Evolutionary conservation across 2,888 invertebrate species (phyloP), one percentile per base, ranked within the genome.

Genomic region (Apeira syringaria): DNA sequence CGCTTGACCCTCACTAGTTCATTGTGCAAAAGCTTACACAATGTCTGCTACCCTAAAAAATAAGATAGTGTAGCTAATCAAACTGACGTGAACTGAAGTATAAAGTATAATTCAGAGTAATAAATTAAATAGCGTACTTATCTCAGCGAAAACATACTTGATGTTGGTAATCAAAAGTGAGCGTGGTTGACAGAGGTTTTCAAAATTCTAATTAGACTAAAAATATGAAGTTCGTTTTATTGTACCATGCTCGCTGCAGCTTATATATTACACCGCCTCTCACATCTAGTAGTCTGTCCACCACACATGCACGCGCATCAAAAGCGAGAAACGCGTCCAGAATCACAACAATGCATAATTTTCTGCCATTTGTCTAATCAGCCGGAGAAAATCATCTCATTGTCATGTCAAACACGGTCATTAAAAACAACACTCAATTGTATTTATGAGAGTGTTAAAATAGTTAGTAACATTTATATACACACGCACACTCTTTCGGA

Each of bases 281-380:
- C 5, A 8, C 9, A 6, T 27, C 13, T 22, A 10, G 53, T 50
- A 47, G 47, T 43, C 42, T 47, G 45, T 57, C 55, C 53, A 58
- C 57, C 58, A 55, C 55, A n/a, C n/a, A n/a, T n/a, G 59, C 50
- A 53, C 50, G 29, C 22, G 60, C 58, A 56, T 64, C 59, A 64
- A 46, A 61, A 53, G 50, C 47, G 52, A 57, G 62, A 65, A 60
- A 68, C 64, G 73, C 64, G 61, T 61, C 57, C 56, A 56, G 64
- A 76, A 73, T 75, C 46, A 56, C 43, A 68, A 64, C 53, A 68
- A 59, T 57, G 50, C 26, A 33, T 51, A 48, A 61, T 63, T 61
- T 66, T 56, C 61, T 63, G 56, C 24, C 12, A 45, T 53, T 54
- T 40, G 41, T 59, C 40, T 59, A 52, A 55, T 38, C 53, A 30